phyloP scores from a whole-genome alignment of 2,888 invertebrate species.

The Folsomia candida region DNA sequence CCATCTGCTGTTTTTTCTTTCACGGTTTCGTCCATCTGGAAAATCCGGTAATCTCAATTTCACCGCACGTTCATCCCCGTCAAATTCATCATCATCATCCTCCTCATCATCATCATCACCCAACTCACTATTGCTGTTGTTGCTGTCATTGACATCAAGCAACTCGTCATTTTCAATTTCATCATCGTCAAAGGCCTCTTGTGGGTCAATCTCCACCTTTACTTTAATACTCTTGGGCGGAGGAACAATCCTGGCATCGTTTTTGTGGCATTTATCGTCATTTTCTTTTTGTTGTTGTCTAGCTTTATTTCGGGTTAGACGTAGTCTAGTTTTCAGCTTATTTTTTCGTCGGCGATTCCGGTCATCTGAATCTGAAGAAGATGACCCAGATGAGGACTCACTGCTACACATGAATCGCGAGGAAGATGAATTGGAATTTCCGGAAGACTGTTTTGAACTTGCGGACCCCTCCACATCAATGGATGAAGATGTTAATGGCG shows the following conservation, averaged over 20 bases:
- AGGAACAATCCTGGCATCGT: neutral
- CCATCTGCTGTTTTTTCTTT: conserved; percentile 23
- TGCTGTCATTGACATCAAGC: neutral
- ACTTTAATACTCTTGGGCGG: neutral
- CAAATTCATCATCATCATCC: neutral
- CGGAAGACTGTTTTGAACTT: conserved; percentile 20
- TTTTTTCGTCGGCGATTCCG: neutral
- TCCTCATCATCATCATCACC: conserved; percentile 15
- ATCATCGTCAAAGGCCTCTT: neutral
- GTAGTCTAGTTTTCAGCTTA: neutral
- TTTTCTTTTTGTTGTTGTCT: neutral
- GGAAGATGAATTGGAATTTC: conserved; percentile 1
- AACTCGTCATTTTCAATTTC: neutral
- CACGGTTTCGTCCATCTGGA: conserved; percentile 17
- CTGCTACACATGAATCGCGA: neutral
- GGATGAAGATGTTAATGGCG: neutral
- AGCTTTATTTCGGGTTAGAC: neutral
- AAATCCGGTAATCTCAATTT: conserved; percentile 9
- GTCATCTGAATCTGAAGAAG: conserved; percentile 8
- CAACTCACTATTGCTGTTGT: conserved; percentile 8
- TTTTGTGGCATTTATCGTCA: neutral
- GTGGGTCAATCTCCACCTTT: neutral
- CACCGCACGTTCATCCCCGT: conserved; percentile 2
- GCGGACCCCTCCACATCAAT: neutral
- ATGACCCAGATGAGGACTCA: conserved; percentile 7